Base-by-base conservation (phyloP, 2,113 vertebrate genomes). In the Lichenostomus cassidix region DNA sequence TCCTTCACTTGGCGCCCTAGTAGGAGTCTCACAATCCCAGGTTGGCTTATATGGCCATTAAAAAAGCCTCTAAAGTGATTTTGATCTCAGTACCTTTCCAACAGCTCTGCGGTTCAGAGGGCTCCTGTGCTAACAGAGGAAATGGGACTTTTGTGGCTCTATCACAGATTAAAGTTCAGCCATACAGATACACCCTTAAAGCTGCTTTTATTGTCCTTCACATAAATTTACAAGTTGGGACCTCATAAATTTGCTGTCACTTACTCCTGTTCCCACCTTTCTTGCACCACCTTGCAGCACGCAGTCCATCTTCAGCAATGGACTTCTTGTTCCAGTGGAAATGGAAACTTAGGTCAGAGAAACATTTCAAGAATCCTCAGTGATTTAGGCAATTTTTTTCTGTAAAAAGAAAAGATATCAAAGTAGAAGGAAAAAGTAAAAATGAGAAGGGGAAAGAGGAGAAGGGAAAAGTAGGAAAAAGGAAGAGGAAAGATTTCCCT, bases 241-340 rank as follows among this genome's bases (percentile, higher is more conserved):
- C 73, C 69, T 81, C 85, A 75, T 87, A 95, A 94, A 96, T 88
- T 93, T 90, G 44, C 73, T 10, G 2, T 83, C 82, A 85, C 81
- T 80, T 90, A 78, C 80, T 90, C 44, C 42, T 60, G 83, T 95
- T 85, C 52, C 88, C 62, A 70, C 64, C 52, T 58, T 91, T 92
- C 80, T 75, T 17, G 3, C 27, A 60, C 6, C 67, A 94, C 46
- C 44, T 89, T 75, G 60, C 28, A 63, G 28, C 14, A 63, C 5
- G 1, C 21, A 93, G 58, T 44, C n/a, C 46, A 52, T 44, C 50
- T 93, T 55, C 35, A 52, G 88, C 37, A 75, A 60, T 31, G 15
- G 19, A 15, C 16, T 83, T 37, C 75, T 47, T 74, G 15, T 19
- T 70, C 29, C 22, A 56, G 9, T 3, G 1, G 13, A 84, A 47